Percentiles rank a stretch among this genome's conserved stretches.
Evolutionary conservation across 2,888 invertebrate genomes (phyloP).

Genomic region (Cerceris ruficornis): DNA sequence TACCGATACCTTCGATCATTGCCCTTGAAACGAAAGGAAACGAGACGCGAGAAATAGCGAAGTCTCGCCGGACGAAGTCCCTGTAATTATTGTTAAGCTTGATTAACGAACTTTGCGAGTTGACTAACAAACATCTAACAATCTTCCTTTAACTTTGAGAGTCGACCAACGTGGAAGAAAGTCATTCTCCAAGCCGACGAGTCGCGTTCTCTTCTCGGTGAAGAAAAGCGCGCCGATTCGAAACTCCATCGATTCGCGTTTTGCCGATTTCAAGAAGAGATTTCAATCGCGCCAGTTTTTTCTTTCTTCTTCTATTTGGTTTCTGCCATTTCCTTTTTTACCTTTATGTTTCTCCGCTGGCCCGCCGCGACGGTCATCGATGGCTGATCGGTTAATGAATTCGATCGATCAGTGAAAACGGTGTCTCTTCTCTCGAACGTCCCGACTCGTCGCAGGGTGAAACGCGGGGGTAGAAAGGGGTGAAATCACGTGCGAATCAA

Average conservation of each 20-base stretch:
- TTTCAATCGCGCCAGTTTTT: no score
- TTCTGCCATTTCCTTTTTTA: neutral
- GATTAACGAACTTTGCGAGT: slow-evolving; percentile 41
- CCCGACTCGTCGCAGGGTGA: neutral
- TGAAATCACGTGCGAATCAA: neutral
- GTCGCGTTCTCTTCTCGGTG: slow-evolving; percentile 24
- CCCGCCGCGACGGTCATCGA: slow-evolving; percentile 1
- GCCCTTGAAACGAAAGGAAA: no score
- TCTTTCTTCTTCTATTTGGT: neutral
- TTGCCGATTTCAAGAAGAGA: no score
- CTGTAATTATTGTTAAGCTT: slow-evolving; percentile 30
- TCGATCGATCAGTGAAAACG: slow-evolving; percentile 42
- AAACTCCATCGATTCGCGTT: no score
- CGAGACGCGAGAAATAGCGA: no score
- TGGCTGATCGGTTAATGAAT: slow-evolving; percentile 43
- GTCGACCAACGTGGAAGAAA: neutral
- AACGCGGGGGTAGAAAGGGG: neutral
- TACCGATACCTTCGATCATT: no score
- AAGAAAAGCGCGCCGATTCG: neutral
- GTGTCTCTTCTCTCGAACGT: slow-evolving; percentile 23
- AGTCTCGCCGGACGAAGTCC: slow-evolving; percentile 22
- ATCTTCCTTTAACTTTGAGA: slow-evolving; percentile 46
- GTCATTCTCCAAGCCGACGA: neutral
- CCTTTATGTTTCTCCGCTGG: neutral
- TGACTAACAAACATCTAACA: slow-evolving; percentile 73